Conservation (phyloP, 1,140 invertebrate species). For the Lordiphosa mommai region DNA sequence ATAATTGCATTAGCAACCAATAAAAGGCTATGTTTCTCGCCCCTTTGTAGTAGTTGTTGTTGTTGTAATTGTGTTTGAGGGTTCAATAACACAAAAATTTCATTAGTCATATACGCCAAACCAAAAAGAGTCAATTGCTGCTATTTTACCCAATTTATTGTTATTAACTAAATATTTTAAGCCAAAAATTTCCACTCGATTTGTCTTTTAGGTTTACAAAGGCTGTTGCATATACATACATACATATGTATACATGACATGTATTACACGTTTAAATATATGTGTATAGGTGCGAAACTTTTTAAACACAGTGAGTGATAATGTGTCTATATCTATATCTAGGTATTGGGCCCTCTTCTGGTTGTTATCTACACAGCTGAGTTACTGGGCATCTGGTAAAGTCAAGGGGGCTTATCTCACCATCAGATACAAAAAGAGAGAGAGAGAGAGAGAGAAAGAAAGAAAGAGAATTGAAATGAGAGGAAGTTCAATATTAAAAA, state of each 20-base stretch:
- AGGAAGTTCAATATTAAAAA: background rate
- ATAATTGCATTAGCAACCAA: slow-evolving; percentile 40
- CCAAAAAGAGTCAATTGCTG: background rate
- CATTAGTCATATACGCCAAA: background rate
- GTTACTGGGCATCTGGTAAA: no score
- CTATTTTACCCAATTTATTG: no score
- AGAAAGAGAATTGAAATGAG: background rate
- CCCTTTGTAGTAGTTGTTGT: background rate
- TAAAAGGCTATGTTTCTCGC: slow-evolving; percentile 11
- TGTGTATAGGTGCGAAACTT: no score
- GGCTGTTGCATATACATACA: no score
- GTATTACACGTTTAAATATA: no score
- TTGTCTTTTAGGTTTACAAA: no score
- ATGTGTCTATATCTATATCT: no score
- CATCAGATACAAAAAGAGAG: background rate
- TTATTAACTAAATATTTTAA: background rate
- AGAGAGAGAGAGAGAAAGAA: background rate
- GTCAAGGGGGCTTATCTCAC: no score
- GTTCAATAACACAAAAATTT: slow-evolving; percentile 19
- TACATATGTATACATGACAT: no score
- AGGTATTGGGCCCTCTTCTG: no score
- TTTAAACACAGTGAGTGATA: no score
- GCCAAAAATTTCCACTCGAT: background rate
- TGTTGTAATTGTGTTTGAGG: background rate
- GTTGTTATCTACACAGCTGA: no score